Percentiles rank a stretch among this genome's conserved stretches.
Conservation (phyloP, 2,797 vertebrate species). For the Cercopithecus neglectus region DNA sequence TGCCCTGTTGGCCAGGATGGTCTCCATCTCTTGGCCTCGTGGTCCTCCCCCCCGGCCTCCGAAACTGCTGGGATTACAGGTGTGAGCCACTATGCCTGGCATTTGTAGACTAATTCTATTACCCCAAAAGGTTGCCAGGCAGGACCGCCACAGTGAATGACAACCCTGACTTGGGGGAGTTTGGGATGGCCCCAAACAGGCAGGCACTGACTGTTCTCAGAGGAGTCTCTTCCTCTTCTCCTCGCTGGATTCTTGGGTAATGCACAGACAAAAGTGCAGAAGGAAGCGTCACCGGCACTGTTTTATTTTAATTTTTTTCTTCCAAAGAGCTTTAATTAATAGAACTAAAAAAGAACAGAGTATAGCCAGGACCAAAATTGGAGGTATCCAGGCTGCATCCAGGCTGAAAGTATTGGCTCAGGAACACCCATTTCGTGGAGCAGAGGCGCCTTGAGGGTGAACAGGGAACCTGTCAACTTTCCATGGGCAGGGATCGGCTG, state of each 20-base stretch:
- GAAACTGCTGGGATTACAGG: no score
- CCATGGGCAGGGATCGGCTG: neutral
- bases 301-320: slow-evolving; percentile 1
- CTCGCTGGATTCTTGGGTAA: neutral
- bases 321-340: slow-evolving; percentile 41
- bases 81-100: no score
- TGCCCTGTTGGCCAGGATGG: no score
- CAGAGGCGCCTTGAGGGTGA: neutral
- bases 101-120: neutral
- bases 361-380: neutral
- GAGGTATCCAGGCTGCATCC: neutral
- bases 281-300: neutral
- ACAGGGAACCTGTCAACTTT: neutral
- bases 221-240: neutral
- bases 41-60: no score
- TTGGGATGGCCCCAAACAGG: neutral
- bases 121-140: neutral
- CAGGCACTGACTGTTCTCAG: no score
- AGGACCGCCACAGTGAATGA: no score
- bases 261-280: neutral
- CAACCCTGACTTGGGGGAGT: neutral
- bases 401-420: neutral
- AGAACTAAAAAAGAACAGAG: neutral
- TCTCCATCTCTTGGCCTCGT: no score
- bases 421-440: neutral